Conservation (phyloP, 92 coral and sea anemone genomes). For the Desmophyllum pertusum region DNA sequence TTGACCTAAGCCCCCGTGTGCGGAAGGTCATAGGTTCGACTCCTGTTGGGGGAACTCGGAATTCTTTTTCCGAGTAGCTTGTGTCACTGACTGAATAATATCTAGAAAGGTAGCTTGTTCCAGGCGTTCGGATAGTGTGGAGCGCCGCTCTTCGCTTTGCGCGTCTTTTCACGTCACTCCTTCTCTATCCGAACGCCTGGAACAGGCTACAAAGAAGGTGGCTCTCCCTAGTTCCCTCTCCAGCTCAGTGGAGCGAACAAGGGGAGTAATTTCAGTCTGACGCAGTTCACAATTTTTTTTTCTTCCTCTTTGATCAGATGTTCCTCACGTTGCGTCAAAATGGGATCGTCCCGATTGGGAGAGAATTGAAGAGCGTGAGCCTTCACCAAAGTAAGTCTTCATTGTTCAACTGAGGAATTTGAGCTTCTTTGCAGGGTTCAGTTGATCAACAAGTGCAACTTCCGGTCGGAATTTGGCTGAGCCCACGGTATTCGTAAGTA, state of each 20-base stretch:
- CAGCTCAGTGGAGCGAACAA: neutral
- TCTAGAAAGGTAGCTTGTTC: no score
- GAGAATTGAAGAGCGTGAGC: conserved; percentile 65
- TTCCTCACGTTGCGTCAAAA: conserved; percentile 90
- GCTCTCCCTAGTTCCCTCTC: neutral
- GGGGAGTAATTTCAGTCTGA: neutral
- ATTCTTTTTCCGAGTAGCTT: no score
- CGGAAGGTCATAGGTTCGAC: no score
- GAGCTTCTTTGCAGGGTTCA: neutral
- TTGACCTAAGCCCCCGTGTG: no score
- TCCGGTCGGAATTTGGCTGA: neutral
- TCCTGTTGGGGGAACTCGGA: no score
- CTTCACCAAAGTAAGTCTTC: conserved; percentile 25
- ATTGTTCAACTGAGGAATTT: neutral
- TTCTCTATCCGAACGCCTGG: no score
- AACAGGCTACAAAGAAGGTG: no score
- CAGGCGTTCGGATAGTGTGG: no score
- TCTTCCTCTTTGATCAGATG: conserved; percentile 47
- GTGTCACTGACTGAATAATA: no score
- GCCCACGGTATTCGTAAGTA: neutral
- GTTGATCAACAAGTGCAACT: neutral
- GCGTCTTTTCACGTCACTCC: no score
- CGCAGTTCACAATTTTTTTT: neutral
- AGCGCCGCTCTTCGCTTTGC: no score
- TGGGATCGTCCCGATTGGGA: conserved; percentile 99